phyloP scores from a whole-genome alignment of 2,113 vertebrate genomes.

The Grallaria varia region DNA sequence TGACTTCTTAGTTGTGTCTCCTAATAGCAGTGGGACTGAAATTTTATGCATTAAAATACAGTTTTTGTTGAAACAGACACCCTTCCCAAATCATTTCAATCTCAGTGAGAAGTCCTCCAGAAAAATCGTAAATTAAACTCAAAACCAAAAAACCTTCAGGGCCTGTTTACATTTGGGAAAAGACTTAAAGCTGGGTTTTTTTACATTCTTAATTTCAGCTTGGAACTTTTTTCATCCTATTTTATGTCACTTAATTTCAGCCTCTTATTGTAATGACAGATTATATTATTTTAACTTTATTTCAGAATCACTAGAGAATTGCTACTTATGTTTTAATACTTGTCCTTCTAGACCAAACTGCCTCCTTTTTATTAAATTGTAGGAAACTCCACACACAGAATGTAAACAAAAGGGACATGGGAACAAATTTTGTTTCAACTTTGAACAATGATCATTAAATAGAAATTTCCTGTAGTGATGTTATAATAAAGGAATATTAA shows the following conservation, averaged over 20 bases:
- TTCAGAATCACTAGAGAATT: background rate
- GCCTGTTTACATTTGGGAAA: background rate
- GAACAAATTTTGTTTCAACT: background rate
- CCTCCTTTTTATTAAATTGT: constrained; percentile 2
- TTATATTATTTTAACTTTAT: background rate
- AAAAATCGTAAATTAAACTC: background rate
- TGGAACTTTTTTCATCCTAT: background rate
- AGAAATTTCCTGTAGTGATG: background rate
- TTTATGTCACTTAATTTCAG: background rate
- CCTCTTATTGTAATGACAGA: background rate
- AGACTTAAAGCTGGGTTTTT: background rate
- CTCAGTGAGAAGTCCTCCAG: background rate
- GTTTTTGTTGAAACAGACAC: background rate
- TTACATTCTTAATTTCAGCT: background rate
- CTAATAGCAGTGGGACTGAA: background rate
- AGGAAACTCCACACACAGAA: background rate
- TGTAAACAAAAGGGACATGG: background rate
- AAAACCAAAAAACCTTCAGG: background rate
- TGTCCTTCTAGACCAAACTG: background rate
- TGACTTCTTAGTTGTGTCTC: background rate
- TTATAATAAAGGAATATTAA: background rate
- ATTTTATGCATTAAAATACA: background rate
- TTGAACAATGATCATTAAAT: background rate
- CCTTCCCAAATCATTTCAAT: background rate
- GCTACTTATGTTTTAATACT: background rate